Evolutionary conservation across 2,888 invertebrate species (phyloP).

Genomic region (Trichopoda pennipes): DNA sequence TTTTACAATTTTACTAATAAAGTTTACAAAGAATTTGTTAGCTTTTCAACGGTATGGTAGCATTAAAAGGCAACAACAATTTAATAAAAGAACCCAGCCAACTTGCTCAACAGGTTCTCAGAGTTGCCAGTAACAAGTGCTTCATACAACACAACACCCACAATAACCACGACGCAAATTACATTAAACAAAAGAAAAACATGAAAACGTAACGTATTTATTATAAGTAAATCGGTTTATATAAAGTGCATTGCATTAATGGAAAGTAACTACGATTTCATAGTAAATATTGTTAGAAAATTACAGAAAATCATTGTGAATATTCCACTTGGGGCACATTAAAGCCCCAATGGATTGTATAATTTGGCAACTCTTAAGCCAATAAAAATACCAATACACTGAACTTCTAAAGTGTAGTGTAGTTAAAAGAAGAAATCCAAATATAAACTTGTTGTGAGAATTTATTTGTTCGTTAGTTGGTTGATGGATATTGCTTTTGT

Average conservation of each 20-base stretch:
- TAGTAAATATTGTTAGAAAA: background rate
- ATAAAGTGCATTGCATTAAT: background rate
- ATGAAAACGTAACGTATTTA: constrained; percentile 9
- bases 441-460: constrained; percentile 69
- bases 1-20: background rate
- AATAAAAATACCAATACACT: constrained; percentile 67
- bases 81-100: constrained; percentile 53
- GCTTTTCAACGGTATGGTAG: constrained; percentile 31
- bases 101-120: constrained; percentile 65
- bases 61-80: constrained; percentile 31
- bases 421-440: constrained; percentile 66
- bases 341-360: constrained; percentile 7
- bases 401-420: constrained; percentile 53
- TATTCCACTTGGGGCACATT: background rate
- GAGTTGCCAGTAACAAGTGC: constrained; percentile 60
- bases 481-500: constrained; percentile 45
- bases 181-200: constrained; percentile 4
- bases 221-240: background rate
- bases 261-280: background rate
- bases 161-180: constrained; percentile 40
- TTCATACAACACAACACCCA: constrained; percentile 39
- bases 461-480: constrained; percentile 61
- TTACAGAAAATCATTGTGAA: background rate
- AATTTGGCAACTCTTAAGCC: constrained; percentile 54
- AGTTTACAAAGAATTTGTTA: constrained; percentile 28